Evolutionary conservation across 2,113 vertebrate species (phyloP).

Genomic region (Zapus hudsonius): DNA sequence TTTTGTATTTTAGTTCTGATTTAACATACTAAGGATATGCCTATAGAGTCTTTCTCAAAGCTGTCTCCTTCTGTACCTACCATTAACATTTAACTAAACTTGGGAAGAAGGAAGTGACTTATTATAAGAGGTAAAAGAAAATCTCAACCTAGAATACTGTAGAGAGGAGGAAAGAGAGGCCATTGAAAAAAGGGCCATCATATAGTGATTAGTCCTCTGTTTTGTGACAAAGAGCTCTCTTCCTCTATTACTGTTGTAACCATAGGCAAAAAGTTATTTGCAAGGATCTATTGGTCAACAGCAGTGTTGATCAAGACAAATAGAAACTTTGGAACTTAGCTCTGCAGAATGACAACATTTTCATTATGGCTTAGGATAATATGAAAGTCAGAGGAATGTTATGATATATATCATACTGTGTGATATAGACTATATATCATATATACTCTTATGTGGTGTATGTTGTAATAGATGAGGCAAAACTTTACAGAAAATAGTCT

Average conservation of each 20-base stretch:
- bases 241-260: neutral
- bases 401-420: neutral
- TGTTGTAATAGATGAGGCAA: neutral
- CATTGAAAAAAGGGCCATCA: neutral
- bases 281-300: neutral
- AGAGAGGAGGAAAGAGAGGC: neutral
- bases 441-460: neutral
- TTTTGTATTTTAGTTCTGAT: neutral
- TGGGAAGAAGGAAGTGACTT: neutral
- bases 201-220: too few species aligned
- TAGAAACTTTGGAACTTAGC: neutral
- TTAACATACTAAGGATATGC: neutral
- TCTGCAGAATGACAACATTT: neutral
- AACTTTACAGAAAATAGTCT: neutral
- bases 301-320: neutral
- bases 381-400: neutral
- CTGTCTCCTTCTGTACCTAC: neutral
- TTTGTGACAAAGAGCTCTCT: neutral
- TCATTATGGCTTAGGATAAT: neutral
- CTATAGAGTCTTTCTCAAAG: neutral
- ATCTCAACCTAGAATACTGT: neutral
- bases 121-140: neutral
- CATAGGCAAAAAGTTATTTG: neutral
- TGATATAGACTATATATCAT: too few species aligned
- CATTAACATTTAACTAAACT: neutral